Base-by-base conservation (phyloP, 2,113 vertebrate genomes). In the Oncorhynchus clarkii region DNA sequence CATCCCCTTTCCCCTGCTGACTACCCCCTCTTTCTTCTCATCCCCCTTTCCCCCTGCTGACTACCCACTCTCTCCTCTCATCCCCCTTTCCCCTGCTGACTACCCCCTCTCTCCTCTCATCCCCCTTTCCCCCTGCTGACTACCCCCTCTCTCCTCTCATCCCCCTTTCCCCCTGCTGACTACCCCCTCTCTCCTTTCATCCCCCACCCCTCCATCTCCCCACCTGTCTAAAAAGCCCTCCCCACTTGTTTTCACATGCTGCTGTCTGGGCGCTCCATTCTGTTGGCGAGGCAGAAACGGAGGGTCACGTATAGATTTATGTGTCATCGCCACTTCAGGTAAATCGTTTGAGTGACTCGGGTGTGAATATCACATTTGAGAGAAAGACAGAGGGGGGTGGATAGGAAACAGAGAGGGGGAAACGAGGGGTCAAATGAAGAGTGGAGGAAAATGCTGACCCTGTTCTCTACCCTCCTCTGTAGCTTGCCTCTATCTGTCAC, bases 231-330 rank as follows among this genome's bases (percentile, higher is more conserved):
- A 11, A 45, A 45, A 2, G 2, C 39, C 34, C 72, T 45, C 60
- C 18, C 65, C 82, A 91, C 91, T 89, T 92, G 75, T 89, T 91
- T 90, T 93, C 93, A 91, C 88, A 89, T 81, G 74, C 68, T 79
- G 80, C 89, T 64, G 5, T 54, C 60, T 8, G 60, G 22, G 60
- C 83, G 80, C 79, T 79, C 79, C 48, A 77, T 91, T 92, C 85
- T 94, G 94, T 95, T 95, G 95, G 95, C 92, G 93, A 88, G 92
- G 95, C 94, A 95, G 89, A 95, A 97, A 94, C 18, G 86, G 87
- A 86, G 89, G 90, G 93, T 93, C 92, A 88, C 9, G 4, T 95
- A 98, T 96, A 79, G 96, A 97, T 96, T 95, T 91, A 72, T 26
- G 87, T 93, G 95, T 93, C 93, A 88, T 81, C 78, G 88, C 87